Percentiles rank a stretch among this genome's conserved stretches.
Evolutionary conservation across 2,888 invertebrate species (phyloP).

Genomic region (Cheilosia vernalis): DNA sequence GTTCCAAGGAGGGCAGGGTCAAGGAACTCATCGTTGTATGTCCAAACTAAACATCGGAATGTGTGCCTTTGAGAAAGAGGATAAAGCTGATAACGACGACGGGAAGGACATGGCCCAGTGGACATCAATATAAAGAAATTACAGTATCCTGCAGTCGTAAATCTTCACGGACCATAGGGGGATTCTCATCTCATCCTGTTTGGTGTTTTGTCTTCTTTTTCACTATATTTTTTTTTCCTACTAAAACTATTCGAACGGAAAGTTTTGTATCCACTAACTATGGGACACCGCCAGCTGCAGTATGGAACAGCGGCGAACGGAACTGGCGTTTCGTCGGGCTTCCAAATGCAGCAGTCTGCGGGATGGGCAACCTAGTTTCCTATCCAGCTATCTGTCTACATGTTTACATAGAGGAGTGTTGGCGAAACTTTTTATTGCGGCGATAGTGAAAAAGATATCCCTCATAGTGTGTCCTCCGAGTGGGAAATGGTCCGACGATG

Average conservation of each 20-base stretch:
- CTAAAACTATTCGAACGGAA: conserved; percentile 25
- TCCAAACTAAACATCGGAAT: conserved; percentile 54
- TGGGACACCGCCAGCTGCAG: conserved; percentile 12
- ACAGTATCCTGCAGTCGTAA: conserved; percentile 73
- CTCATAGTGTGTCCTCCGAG: conserved; percentile 42
- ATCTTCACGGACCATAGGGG: conserved; percentile 36
- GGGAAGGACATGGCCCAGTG: conserved; percentile 62
- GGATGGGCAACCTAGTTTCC: conserved; percentile 58
- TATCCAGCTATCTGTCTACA: conserved; percentile 2
- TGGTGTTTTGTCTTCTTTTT: conserved; percentile 19
- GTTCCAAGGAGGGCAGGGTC: conserved; percentile 19
- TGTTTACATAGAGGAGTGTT: conserved; percentile 17
- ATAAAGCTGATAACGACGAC: conserved; percentile 44
- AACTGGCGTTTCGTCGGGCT: conserved; percentile 49
- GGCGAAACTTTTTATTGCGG: conserved; percentile 66
- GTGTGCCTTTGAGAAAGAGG: conserved; percentile 42
- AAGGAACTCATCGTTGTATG: conserved; percentile 41
- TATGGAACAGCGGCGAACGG: conserved; percentile 46
- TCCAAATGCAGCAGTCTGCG: conserved; percentile 51
- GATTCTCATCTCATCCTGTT: conserved; percentile 57
- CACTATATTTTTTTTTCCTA: neutral
- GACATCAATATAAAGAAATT: conserved; percentile 63
- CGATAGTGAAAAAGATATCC: conserved; percentile 68
- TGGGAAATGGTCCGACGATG: conserved; percentile 43
- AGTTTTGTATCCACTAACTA: conserved; percentile 20